phyloP scores from a whole-genome alignment of 2,797 vertebrate species.

The Macropodus opercularis region DNA sequence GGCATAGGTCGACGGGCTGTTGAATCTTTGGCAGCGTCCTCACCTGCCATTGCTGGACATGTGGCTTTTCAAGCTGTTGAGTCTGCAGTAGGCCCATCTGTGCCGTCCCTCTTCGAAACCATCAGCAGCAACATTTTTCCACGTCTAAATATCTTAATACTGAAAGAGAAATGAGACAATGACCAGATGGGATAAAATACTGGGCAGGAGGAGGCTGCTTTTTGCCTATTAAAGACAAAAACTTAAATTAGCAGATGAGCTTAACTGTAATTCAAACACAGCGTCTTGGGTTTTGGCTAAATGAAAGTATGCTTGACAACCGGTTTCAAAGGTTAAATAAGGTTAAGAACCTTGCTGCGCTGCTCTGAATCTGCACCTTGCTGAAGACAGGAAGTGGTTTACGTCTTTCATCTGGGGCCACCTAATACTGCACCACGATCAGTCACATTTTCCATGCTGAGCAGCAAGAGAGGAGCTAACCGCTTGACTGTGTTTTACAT shows the following conservation, averaged over 20 bases:
- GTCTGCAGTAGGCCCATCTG: slow-evolving; percentile 78
- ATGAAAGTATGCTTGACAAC: slow-evolving; percentile 52
- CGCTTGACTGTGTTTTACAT: slow-evolving; percentile 59
- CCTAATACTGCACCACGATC: slow-evolving; percentile 41
- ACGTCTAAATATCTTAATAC: slow-evolving; percentile 46
- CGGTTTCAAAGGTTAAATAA: slow-evolving; percentile 60
- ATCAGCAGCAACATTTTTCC: slow-evolving; percentile 42
- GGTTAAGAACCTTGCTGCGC: slow-evolving; percentile 48
- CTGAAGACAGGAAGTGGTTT: slow-evolving; percentile 78
- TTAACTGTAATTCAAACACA: slow-evolving; percentile 57
- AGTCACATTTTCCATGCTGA: slow-evolving; percentile 77
- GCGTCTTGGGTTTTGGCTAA: slow-evolving; percentile 31
- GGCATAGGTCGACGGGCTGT: slow-evolving; percentile 70
- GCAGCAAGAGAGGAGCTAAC: slow-evolving; percentile 25
- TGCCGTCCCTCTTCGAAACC: slow-evolving; percentile 61
- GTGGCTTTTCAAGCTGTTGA: slow-evolving; percentile 82
- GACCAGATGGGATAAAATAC: slow-evolving; percentile 54
- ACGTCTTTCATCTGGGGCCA: slow-evolving; percentile 61
- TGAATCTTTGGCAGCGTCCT: slow-evolving; percentile 68
- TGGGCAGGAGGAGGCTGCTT: slow-evolving; percentile 15
- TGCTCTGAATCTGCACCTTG: slow-evolving; percentile 48
- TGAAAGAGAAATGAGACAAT: slow-evolving; percentile 36
- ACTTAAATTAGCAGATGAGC: slow-evolving; percentile 52
- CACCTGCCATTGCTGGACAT: slow-evolving; percentile 67
- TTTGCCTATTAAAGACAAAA: slow-evolving; percentile 58